Percentiles rank a stretch among this genome's conserved stretches.
Evolutionary conservation across 2,797 vertebrate species (phyloP).

Genomic region (Artibeus jamaicensis): DNA sequence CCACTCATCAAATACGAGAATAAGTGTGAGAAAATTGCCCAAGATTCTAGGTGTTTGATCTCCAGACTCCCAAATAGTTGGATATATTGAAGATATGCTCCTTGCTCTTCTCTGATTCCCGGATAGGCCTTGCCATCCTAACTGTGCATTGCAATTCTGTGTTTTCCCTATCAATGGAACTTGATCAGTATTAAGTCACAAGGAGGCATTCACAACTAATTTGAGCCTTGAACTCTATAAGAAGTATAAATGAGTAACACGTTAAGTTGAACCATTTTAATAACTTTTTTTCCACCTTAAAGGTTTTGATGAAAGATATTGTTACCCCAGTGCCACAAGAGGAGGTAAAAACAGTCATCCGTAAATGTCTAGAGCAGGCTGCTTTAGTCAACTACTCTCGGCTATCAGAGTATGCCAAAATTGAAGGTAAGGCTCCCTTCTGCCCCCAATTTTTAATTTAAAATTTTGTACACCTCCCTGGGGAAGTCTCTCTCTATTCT

Average conservation of each 20-base stretch:
- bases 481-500: slow-evolving; percentile 67
- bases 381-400: slow-evolving; percentile 98
- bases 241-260: slow-evolving; percentile 43
- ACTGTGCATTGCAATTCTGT: background rate
- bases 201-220: background rate
- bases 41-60: slow-evolving; percentile 5
- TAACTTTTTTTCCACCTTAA: slow-evolving; percentile 81
- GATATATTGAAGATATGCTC: background rate
- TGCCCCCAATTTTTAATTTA: slow-evolving; percentile 72
- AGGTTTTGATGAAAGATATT: slow-evolving; percentile 99
- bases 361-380: slow-evolving; percentile 97
- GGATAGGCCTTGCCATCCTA: background rate
- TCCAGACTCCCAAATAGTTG: slow-evolving; percentile 11
- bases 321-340: slow-evolving; percentile 96
- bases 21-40: slow-evolving; percentile 22
- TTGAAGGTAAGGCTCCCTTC: slow-evolving; percentile 92
- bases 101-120: background rate
- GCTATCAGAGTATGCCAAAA: slow-evolving; percentile 98
- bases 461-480: slow-evolving; percentile 73
- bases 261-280: slow-evolving; percentile 68
- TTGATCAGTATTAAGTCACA: background rate
- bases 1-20: slow-evolving; percentile 39
- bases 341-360: slow-evolving; percentile 96
- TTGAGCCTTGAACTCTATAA: slow-evolving; percentile 34
- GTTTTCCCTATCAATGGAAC: background rate